A percentile compares a stretch with the other conserved stretches of the same genome.
Evolutionary conservation across 2,113 vertebrate genomes (phyloP).

Genomic region (Myxocyprinus asiaticus): DNA sequence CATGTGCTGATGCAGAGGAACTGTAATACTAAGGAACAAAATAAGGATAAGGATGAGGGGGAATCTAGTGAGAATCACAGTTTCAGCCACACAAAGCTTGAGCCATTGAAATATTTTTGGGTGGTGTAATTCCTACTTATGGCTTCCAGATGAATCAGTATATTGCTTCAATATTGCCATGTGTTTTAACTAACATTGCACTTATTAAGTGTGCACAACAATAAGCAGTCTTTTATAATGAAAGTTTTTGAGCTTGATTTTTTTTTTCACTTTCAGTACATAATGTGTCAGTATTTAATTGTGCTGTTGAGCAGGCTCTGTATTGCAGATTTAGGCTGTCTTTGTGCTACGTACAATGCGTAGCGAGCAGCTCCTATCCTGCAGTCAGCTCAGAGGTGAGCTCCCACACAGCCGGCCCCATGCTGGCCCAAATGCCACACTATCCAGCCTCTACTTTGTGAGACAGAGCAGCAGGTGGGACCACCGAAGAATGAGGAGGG

Average conservation of each 20-base stretch:
- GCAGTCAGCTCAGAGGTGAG: constrained; percentile 17
- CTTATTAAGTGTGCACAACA: constrained; percentile 48
- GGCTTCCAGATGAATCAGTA: constrained; percentile 65
- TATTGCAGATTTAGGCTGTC: constrained; percentile 32
- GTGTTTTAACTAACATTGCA: constrained; percentile 63
- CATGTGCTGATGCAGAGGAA: constrained; percentile 5
- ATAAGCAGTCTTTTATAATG: constrained; percentile 52
- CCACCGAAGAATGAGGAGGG: constrained; percentile 60
- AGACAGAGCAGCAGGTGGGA: constrained; percentile 53
- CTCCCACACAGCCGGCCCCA: neutral
- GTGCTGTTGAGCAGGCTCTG: constrained; percentile 65
- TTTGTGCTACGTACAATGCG: constrained; percentile 32
- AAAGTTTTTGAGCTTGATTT: constrained; percentile 23
- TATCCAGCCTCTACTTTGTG: constrained; percentile 17
- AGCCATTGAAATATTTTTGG: neutral
- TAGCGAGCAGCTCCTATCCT: constrained; percentile 32
- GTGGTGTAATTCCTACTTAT: constrained; percentile 55
- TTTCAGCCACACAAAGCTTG: neutral
- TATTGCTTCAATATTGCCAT: constrained; percentile 82
- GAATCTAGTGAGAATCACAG: constrained; percentile 36
- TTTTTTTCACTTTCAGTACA: constrained; percentile 61
- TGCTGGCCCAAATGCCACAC: neutral
- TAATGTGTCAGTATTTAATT: constrained; percentile 62
- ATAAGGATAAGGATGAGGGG: constrained; percentile 29
- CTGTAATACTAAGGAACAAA: neutral